These are phyloP conservation scores for Tethya wilhelma DNA, from an alignment of 37 sponge, comb jelly and placozoan species.

Conservation along the genomic window DNA sequence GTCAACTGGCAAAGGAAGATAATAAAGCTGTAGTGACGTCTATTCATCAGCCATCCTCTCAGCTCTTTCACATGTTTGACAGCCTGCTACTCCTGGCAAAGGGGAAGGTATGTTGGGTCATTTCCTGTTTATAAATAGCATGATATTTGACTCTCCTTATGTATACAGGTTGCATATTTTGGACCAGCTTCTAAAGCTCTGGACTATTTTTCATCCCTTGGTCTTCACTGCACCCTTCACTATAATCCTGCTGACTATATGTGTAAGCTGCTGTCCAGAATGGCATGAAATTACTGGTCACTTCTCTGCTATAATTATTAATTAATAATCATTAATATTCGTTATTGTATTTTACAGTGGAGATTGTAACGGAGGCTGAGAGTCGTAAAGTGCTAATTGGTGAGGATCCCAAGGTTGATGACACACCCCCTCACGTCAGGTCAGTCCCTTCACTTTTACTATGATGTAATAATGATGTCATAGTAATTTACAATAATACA, in stretches of 20 bases:
- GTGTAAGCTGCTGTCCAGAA: conserved; percentile 34
- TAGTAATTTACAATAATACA: background rate
- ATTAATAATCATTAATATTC: background rate
- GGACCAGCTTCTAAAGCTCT: conserved; percentile 62
- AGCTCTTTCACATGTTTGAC: conserved; percentile 84
- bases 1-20: conserved; percentile 48
- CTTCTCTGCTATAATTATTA: background rate
- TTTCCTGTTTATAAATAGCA: background rate
- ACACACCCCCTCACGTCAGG: background rate
- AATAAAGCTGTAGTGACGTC: conserved; percentile 66
- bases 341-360: conserved; percentile 39
- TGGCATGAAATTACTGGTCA: background rate
- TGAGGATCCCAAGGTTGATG: conserved; percentile 40
- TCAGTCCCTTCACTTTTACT: background rate
- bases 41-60: conserved; percentile 89
- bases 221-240: conserved; percentile 68
- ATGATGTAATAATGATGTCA: background rate
- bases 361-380: conserved; percentile 56
- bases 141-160: no score
- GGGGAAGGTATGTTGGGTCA: conserved; percentile 53
- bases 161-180: conserved; percentile 81
- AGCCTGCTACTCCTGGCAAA: conserved; percentile 70
- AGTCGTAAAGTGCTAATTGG: conserved; percentile 53
- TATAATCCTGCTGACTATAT: conserved; percentile 91
- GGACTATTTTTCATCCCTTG: conserved; percentile 47